Conservation (phyloP, 2,113 vertebrate species). For the Sapayoa aenigma region DNA sequence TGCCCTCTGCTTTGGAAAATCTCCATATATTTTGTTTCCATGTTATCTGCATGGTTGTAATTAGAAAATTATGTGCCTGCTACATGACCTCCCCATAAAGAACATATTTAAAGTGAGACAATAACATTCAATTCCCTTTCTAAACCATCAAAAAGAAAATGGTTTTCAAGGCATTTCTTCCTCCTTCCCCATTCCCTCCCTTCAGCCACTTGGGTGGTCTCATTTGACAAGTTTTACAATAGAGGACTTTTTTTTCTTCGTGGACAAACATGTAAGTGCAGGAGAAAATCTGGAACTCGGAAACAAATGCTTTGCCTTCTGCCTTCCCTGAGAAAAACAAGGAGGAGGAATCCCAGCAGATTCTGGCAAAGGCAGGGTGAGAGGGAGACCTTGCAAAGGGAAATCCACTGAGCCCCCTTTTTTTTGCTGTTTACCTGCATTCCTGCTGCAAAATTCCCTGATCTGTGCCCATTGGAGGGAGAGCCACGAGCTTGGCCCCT, state of each 20-base stretch:
- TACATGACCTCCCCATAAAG: conserved; percentile 59
- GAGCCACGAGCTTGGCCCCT: accelerated
- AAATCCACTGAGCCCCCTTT: not conserved
- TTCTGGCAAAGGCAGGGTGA: not conserved
- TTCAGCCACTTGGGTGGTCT: conserved; percentile 61
- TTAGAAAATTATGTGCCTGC: conserved; percentile 65
- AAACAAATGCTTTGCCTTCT: not conserved
- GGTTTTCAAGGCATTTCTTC: conserved; percentile 63
- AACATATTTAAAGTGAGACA: conserved; percentile 55
- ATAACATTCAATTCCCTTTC: conserved; percentile 66
- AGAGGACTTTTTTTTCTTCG: not conserved
- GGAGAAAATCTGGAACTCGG: conserved; percentile 33
- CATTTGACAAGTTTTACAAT: conserved; percentile 53
- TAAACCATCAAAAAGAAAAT: conserved; percentile 68
- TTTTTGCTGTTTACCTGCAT: not conserved
- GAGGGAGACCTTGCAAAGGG: not conserved
- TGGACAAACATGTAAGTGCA: conserved; percentile 24
- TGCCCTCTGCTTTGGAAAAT: conserved; percentile 22
- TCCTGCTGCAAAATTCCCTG: not conserved
- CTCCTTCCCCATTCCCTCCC: conserved; percentile 38
- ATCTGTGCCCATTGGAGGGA: accelerated
- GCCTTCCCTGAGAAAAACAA: not conserved
- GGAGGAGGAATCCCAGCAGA: not conserved
- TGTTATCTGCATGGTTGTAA: conserved; percentile 48
- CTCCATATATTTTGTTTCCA: conserved; percentile 53